Evolutionary conservation across 2,113 vertebrate genomes (phyloP).

Genomic region (Pipa parva): DNA sequence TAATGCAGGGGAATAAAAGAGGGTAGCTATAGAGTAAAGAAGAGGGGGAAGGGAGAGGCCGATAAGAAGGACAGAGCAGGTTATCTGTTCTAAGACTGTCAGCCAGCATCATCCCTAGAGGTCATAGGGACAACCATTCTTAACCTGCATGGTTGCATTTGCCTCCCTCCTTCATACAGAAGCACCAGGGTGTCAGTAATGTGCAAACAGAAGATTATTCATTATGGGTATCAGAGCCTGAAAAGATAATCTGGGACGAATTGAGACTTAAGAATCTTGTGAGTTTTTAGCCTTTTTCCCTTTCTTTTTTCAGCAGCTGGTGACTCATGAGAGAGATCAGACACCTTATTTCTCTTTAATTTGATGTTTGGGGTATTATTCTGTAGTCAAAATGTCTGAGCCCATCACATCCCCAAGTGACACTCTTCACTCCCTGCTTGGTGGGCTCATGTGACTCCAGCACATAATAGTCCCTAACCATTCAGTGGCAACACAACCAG

Average conservation of each 20-base stretch:
- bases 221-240: constrained; percentile 73
- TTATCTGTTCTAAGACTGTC: constrained; percentile 68
- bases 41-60: constrained; percentile 43
- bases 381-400: constrained; percentile 56
- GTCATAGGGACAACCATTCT: constrained; percentile 77
- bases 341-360: constrained; percentile 67
- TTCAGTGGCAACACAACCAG: constrained; percentile 4
- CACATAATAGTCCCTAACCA: constrained; percentile 9
- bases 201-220: constrained; percentile 74
- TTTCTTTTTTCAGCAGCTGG: constrained; percentile 32
- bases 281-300: constrained; percentile 67
- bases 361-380: constrained; percentile 54
- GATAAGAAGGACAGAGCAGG: constrained; percentile 56
- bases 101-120: constrained; percentile 65
- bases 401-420: constrained; percentile 43
- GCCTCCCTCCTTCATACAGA: constrained; percentile 71
- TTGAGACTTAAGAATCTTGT: constrained; percentile 78
- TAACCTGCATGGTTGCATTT: constrained; percentile 74
- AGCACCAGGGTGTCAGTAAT: constrained; percentile 83
- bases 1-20: constrained; percentile 37
- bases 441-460: constrained; percentile 34
- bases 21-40: constrained; percentile 22
- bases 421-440: constrained; percentile 37
- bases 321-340: constrained; percentile 72
- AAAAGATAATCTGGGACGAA: constrained; percentile 96